A percentile compares a stretch with the other conserved stretches of the same genome.
These are phyloP conservation scores for Lates japonicus DNA, from an alignment of 2,797 vertebrate species.

Conservation along the genomic window DNA sequence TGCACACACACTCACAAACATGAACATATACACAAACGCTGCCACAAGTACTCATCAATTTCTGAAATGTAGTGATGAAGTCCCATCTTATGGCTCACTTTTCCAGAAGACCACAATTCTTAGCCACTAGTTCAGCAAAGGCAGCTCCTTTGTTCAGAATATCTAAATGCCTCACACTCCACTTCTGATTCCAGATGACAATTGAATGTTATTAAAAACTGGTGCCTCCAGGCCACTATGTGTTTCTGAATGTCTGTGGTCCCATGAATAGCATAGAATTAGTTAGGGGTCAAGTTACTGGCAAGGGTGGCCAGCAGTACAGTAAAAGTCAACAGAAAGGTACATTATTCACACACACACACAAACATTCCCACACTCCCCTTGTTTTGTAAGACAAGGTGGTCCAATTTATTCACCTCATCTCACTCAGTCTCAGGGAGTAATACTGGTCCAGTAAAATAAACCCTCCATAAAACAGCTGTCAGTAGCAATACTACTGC, in stretches of 20 bases:
- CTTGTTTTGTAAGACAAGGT: conserved; percentile 11
- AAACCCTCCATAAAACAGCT: conserved; percentile 7
- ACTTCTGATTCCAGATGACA: conserved; percentile 34
- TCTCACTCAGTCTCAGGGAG: background rate
- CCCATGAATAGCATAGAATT: conserved; percentile 24
- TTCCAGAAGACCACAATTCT: conserved; percentile 36
- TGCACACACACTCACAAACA: background rate
- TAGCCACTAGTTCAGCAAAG: conserved; percentile 37
- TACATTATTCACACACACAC: background rate
- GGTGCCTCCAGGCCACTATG: background rate
- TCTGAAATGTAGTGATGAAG: conserved; percentile 30
- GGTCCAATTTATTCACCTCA: conserved; percentile 7
- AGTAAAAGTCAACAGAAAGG: conserved; percentile 9
- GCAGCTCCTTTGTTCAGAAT: conserved; percentile 51
- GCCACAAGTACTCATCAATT: conserved; percentile 26
- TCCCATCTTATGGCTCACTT: conserved; percentile 26
- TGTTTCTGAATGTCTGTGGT: conserved; percentile 20
- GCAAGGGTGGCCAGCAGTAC: conserved; percentile 6
- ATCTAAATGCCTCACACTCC: conserved; percentile 30
- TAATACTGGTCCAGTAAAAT: background rate
- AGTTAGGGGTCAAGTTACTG: conserved; percentile 37
- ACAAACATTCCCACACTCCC: background rate
- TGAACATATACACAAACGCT: background rate
- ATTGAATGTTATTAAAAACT: conserved; percentile 12
- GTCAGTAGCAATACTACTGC: conserved; percentile 1